Evolutionary conservation across 2,113 vertebrate species (phyloP).

Genomic region (Vulpes ferrilata): DNA sequence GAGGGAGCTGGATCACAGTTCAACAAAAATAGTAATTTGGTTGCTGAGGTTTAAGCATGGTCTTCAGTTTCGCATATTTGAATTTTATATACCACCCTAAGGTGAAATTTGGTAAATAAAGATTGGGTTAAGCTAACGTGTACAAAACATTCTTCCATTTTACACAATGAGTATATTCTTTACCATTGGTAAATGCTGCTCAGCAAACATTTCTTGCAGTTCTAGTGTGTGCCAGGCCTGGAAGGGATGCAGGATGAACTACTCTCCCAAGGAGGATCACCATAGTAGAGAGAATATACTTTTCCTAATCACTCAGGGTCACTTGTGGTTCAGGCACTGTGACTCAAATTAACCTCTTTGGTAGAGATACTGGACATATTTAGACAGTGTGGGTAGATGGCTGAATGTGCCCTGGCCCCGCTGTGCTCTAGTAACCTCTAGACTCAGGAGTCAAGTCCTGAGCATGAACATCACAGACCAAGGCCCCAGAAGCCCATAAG

Average conservation of each 20-base stretch:
- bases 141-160: too few relatives aligned
- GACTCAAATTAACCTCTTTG: neutral
- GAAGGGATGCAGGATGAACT: neutral
- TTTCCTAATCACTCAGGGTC: neutral
- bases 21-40: neutral
- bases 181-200: too few relatives aligned
- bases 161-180: too few relatives aligned
- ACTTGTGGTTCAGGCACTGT: neutral
- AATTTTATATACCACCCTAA: neutral
- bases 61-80: neutral
- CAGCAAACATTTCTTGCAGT: neutral
- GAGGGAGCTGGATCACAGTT: neutral
- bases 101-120: neutral
- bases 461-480: neutral
- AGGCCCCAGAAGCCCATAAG: neutral
- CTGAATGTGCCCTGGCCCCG: too few relatives aligned
- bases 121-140: neutral
- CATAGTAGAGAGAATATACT: neutral
- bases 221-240: rapidly evolving
- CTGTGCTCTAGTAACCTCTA: neutral
- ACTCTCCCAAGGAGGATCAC: neutral
- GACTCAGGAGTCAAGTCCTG: neutral
- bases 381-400: rapidly evolving
- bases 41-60: neutral
- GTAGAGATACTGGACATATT: neutral